Conservation (phyloP, 2,113 vertebrate genomes). For the Euleptes europaea region DNA sequence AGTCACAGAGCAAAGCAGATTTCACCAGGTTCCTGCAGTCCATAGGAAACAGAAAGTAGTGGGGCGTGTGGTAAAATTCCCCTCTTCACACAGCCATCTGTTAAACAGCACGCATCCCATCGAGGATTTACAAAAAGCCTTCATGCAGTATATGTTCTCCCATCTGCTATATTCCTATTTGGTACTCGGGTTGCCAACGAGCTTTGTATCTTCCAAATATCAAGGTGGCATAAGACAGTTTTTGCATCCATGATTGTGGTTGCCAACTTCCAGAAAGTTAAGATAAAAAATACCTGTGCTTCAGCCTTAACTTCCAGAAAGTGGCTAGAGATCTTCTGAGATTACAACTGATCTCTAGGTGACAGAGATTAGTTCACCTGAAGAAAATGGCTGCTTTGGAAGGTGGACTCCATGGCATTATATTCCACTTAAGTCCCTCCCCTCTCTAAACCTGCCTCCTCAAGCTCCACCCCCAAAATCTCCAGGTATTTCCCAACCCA, state of each 20-base stretch:
- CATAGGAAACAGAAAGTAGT: neutral
- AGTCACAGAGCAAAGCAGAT: neutral
- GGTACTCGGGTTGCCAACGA: neutral
- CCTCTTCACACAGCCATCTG: neutral
- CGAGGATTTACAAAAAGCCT: neutral
- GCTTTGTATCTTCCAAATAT: neutral
- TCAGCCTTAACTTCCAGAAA: too few relatives aligned
- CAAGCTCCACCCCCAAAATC: too few relatives aligned
- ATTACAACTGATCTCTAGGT: too few relatives aligned
- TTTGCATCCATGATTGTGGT: neutral
- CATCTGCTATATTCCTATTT: neutral
- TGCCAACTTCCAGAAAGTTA: too few relatives aligned
- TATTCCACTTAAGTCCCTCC: too few relatives aligned
- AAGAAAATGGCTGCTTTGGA: too few relatives aligned
- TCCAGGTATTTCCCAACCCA: too few relatives aligned
- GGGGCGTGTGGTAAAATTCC: neutral
- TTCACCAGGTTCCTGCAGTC: neutral
- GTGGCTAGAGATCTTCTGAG: too few relatives aligned
- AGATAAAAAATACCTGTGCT: too few relatives aligned
- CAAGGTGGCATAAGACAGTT: neutral
- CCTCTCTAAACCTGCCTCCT: too few relatives aligned
- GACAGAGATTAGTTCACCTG: too few relatives aligned
- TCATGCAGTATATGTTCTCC: neutral
- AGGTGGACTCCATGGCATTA: too few relatives aligned
- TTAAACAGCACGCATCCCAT: neutral